A percentile compares a stretch with the other conserved stretches of the same genome.
Conservation (phyloP, 1,140 invertebrate species). For the Anoplolepis gracilipes region DNA sequence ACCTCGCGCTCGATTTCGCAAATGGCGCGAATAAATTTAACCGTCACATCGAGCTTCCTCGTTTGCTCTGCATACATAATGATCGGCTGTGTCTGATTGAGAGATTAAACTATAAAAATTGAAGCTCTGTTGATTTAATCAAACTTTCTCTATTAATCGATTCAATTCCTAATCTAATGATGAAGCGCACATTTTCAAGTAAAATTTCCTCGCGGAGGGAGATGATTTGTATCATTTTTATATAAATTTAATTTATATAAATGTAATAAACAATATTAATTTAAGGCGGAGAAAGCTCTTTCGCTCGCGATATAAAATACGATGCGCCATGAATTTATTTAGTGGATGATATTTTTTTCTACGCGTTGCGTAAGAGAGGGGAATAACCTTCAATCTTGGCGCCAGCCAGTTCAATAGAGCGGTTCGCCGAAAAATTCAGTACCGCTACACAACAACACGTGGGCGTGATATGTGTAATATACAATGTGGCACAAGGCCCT, state of each 20-base stretch:
- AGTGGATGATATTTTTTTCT: not conserved
- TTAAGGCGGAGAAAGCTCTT: not conserved
- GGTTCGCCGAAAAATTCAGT: constrained; percentile 13
- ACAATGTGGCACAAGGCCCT: constrained; percentile 69
- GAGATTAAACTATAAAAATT: constrained; percentile 16
- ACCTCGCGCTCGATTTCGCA: constrained; percentile 39
- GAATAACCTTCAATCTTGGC: constrained; percentile 1
- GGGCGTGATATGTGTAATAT: constrained; percentile 67
- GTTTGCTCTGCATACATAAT: constrained; percentile 24
- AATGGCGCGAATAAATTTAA: constrained; percentile 50
- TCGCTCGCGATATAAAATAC: not conserved
- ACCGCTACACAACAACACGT: constrained; percentile 2
- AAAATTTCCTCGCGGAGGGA: not conserved
- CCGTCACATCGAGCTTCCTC: constrained; percentile 10
- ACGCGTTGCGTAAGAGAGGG: constrained; percentile 11
- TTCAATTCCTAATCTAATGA: constrained; percentile 28
- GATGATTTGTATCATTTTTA: not conserved
- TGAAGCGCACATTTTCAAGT: not conserved
- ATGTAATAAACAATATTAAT: not conserved
- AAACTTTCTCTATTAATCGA: constrained; percentile 28
- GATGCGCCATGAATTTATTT: not conserved
- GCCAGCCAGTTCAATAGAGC: not conserved
- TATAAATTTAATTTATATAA: constrained; percentile 1
- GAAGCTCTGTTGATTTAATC: constrained; percentile 39
- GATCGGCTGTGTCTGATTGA: constrained; percentile 17